Evolutionary conservation across 1,140 invertebrate species (phyloP).

Genomic region (Trichonephila clavipes): DNA sequence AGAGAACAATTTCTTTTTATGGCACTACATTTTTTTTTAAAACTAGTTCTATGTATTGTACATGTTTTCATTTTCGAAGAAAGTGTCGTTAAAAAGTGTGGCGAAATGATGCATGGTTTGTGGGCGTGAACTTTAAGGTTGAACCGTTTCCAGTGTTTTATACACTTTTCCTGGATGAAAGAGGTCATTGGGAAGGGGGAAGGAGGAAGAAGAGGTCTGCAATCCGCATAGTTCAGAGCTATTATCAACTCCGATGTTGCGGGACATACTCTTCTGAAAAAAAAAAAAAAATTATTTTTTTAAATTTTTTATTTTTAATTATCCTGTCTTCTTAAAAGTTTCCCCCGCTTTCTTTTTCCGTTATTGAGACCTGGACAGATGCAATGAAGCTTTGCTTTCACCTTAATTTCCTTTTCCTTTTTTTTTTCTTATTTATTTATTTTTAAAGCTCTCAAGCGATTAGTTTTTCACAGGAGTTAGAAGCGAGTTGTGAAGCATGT

Average conservation of each 20-base stretch:
- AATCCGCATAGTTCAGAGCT: conserved; percentile 12
- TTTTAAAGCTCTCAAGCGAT: too few relatives aligned
- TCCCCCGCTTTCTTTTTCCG: neutral
- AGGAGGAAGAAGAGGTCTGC: neutral
- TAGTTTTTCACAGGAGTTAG: neutral
- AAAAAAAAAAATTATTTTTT: neutral
- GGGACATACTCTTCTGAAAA: neutral
- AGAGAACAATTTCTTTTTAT: too few relatives aligned
- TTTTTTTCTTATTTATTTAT: too few relatives aligned
- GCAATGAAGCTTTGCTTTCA: neutral
- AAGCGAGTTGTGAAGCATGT: neutral
- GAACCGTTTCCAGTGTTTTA: conserved; percentile 14
- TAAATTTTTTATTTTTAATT: neutral
- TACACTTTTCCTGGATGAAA: conserved; percentile 28
- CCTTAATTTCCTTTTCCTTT: neutral
- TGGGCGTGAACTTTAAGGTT: conserved; percentile 34
- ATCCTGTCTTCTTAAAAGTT: neutral
- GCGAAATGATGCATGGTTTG: conserved; percentile 9
- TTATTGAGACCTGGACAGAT: neutral
- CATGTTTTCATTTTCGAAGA: neutral
- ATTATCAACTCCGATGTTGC: conserved; percentile 25
- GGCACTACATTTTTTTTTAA: neutral
- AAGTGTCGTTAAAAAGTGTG: neutral
- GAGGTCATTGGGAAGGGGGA: conserved; percentile 6
- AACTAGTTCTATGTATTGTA: neutral